Conservation (phyloP, 2,888 invertebrate genomes). For the Epinotia demarniana region DNA sequence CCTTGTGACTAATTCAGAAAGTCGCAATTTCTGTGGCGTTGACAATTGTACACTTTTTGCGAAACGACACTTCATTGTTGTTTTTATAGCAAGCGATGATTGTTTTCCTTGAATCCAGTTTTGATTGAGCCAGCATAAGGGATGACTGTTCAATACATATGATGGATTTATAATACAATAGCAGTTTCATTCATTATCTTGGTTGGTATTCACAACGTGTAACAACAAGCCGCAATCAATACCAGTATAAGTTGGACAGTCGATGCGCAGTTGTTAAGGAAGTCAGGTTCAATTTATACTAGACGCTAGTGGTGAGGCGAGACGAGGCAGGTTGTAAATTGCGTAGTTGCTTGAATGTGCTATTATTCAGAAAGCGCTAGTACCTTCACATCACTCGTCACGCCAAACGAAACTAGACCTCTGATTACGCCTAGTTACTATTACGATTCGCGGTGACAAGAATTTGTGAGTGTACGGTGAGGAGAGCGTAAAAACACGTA, state of each 20-base stretch:
- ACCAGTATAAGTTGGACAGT: not conserved
- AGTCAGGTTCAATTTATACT: not conserved
- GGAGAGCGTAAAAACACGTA: no score
- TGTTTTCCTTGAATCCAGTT: not conserved
- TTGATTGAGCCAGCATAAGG: not conserved
- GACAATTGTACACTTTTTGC: not conserved
- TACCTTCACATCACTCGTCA: no score
- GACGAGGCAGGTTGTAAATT: no score
- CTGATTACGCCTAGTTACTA: no score
- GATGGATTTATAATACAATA: conserved; percentile 1
- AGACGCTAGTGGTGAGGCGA: not conserved
- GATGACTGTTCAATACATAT: conserved; percentile 14
- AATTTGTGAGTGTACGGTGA: no score
- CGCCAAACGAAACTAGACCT: no score
- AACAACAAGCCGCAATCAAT: not conserved
- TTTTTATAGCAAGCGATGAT: not conserved
- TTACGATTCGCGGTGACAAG: no score
- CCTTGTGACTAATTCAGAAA: not conserved
- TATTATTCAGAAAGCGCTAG: no score
- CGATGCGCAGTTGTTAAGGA: not conserved
- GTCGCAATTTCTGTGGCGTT: not conserved
- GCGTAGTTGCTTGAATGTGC: no score
- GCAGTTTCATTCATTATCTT: conserved; percentile 1
- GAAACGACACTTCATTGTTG: conserved; percentile 3
- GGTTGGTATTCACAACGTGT: not conserved